These are phyloP conservation scores for Hormaphis cornu DNA, from an alignment of 1,140 invertebrate species.

Conservation along the genomic window DNA sequence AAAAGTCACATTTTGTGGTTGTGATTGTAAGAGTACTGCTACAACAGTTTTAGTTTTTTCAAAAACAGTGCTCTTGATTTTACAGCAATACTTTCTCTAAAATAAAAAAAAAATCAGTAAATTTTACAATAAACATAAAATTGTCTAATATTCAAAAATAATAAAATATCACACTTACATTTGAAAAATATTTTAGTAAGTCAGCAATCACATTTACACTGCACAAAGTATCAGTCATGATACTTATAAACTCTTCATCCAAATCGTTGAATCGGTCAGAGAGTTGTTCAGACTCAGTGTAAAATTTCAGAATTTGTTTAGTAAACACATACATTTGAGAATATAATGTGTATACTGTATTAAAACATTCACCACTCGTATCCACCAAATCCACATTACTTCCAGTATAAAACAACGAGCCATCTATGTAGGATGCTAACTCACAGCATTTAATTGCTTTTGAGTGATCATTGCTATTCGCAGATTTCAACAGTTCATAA, in stretches of 20 bases:
- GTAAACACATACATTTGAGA: conserved; percentile 12
- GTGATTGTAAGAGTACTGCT: conserved; percentile 2
- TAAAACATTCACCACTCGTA: background rate
- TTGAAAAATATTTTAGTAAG: conserved; percentile 16
- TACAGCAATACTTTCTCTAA: conserved; percentile 19
- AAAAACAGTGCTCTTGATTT: conserved; percentile 3
- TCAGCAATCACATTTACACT: conserved; percentile 6
- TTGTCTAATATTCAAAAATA: background rate
- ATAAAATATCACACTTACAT: background rate
- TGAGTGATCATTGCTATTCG: background rate
- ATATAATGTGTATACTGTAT: conserved; percentile 4
- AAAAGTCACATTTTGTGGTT: background rate
- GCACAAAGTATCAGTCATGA: conserved; percentile 2
- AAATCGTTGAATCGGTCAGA: background rate
- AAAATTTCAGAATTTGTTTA: conserved; percentile 14
- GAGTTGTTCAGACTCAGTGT: background rate
- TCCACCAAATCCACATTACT: background rate
- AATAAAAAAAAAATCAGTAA: background rate
- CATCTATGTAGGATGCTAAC: background rate
- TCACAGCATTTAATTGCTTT: conserved; percentile 20
- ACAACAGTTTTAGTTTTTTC: conserved; percentile 10
- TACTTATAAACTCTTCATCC: conserved; percentile 4
- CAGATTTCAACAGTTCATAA: background rate
- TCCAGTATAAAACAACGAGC: conserved; percentile 9
- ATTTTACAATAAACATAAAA: background rate